A percentile compares a stretch with the other conserved stretches of the same genome.
Evolutionary conservation across 2,797 vertebrate genomes (phyloP).

Genomic region (Aphelocoma californica): DNA sequence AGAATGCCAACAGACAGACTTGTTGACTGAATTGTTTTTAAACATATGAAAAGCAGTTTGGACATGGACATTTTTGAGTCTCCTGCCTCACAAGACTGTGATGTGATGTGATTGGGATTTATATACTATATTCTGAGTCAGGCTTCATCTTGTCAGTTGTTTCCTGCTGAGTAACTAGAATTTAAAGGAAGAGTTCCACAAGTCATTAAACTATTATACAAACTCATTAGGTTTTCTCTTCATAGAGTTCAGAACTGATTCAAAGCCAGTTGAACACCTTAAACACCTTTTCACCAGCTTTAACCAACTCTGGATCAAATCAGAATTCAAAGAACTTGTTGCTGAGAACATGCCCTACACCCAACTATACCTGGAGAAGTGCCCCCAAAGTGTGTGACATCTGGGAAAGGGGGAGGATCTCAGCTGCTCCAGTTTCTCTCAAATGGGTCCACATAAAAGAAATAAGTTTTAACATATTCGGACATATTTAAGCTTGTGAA

Average conservation of each 20-base stretch:
- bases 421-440: neutral
- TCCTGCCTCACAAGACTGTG: neutral
- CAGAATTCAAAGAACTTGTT: neutral
- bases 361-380: neutral
- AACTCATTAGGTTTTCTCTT: neutral
- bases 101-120: neutral
- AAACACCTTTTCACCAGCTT: neutral
- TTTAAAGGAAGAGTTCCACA: neutral
- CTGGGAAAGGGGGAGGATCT: neutral
- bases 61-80: neutral
- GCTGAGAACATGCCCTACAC: neutral
- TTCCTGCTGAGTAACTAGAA: neutral
- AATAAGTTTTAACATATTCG: neutral
- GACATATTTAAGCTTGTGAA: neutral
- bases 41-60: neutral
- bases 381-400: neutral
- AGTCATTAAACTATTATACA: neutral
- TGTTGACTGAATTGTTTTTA: neutral
- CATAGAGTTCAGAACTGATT: neutral
- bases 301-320: neutral
- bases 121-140: neutral
- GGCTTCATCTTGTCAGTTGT: neutral
- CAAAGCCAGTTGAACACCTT: neutral
- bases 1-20: neutral
- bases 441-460: neutral